phyloP scores from a whole-genome alignment of 2,113 vertebrate genomes.

The Dipodomys stephensi region DNA sequence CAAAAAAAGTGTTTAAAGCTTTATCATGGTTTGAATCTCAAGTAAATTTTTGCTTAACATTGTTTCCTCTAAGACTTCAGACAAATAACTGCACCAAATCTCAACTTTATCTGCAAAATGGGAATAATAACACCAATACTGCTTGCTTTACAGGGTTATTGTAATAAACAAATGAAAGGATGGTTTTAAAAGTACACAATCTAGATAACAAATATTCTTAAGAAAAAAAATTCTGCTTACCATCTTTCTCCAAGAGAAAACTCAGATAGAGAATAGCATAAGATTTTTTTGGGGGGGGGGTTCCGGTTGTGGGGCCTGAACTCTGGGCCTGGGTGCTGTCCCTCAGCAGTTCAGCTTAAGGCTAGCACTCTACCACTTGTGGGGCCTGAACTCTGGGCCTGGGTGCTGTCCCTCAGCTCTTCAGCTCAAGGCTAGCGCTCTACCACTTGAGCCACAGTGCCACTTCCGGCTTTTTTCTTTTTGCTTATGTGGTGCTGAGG shows the following conservation, averaged over 20 bases:
- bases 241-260: slow-evolving; percentile 31
- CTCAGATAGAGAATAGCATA: background rate
- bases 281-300: background rate
- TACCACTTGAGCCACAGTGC: too few species aligned
- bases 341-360: too few species aligned
- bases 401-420: too few species aligned
- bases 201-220: background rate
- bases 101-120: slow-evolving; percentile 43
- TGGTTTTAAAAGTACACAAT: slow-evolving; percentile 1
- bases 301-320: too few species aligned
- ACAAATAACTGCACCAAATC: background rate
- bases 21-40: slow-evolving; percentile 44
- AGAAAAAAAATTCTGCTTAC: slow-evolving; percentile 22
- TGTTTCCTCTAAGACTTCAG: too few species aligned
- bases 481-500: too few species aligned
- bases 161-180: slow-evolving; percentile 10
- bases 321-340: too few species aligned
- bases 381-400: too few species aligned
- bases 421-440: too few species aligned
- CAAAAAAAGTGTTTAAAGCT: slow-evolving; percentile 39
- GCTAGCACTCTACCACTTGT: too few species aligned
- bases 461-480: too few species aligned
- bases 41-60: slow-evolving; percentile 17
- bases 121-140: background rate
- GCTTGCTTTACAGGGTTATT: background rate